Base-by-base conservation (phyloP, 2,888 invertebrate genomes). In the Ennomos fuscantarius region DNA sequence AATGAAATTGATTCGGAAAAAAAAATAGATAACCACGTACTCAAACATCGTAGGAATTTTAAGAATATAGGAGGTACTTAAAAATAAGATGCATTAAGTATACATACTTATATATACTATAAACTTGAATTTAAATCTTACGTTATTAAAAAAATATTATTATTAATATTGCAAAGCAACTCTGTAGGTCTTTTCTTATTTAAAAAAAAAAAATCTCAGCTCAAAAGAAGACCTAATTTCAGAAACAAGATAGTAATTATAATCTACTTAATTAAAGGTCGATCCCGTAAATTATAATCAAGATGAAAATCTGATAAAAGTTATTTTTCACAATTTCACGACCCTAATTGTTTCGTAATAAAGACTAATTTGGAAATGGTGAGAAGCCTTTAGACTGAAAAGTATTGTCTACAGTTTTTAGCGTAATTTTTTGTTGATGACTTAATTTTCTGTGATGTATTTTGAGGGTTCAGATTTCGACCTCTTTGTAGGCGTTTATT, bases 291-390 rank as follows among this genome's bases (percentile, higher is more conserved):
- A 52, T 57, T 48, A 52, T 12, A 52, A 52, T 40, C 56, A 40
- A 37, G 33, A 45, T 45, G 45, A 54, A 37, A 44, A 46, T 59
- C 49, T 45, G 39, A 31, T 36, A 33, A 62, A 62, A 62, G 60
- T 56, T 52, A 52, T 61, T 59, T 55, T 58, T 62, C 48, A 41
- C 34, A 46, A 52, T 63, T 59, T 52, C 48, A 53, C 47, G 57
- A 43, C 32, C 60, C 52, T 68, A 68, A 68, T 63, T 64, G 58
- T 60, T 44, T 55, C 54, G 55, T 64, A 68, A 68, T 66, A 64
- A 24, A 49, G 55, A 46, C 50, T 47, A 65, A 68, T 67, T 63
- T 62, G 32, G 50, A 57, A 51, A 51, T 55, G 60, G 56, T 39
- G 50, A 61, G 52, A 60, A 55, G 55, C 49, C 54, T 59, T 42